Percentiles rank a stretch among this genome's conserved stretches.
These are phyloP conservation scores for Onchidella celtica DNA, from an alignment of 2,888 invertebrate genomes.

Conservation along the genomic window DNA sequence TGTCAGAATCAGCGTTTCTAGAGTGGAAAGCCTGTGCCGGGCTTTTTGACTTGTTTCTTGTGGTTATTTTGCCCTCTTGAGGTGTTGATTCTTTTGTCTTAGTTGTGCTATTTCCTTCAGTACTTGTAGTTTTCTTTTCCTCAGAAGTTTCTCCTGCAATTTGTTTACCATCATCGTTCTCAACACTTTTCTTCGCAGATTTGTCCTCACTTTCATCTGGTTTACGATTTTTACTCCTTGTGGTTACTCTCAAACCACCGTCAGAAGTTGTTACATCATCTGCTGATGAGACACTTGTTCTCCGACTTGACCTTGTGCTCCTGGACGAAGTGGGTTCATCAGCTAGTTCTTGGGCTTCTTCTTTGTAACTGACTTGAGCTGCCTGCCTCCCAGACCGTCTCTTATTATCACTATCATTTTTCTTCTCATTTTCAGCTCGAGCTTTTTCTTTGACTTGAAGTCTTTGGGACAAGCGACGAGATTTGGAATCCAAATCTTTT, in stretches of 20 bases:
- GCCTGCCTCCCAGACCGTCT: not conserved
- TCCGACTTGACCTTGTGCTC: constrained; percentile 13
- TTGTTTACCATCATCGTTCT: not conserved
- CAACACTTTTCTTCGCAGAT: not conserved
- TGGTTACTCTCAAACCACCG: constrained; percentile 15
- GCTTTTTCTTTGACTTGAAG: constrained; percentile 37
- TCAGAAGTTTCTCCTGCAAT: not conserved
- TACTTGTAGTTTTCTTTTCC: not conserved
- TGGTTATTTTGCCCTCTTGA: constrained; percentile 3
- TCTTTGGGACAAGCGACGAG: constrained; percentile 28
- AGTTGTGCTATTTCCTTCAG: not conserved
- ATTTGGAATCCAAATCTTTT: not conserved
- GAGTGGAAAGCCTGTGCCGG: not conserved
- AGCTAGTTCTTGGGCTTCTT: constrained; percentile 19
- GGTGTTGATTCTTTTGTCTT: not conserved
- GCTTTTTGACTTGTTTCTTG: not conserved
- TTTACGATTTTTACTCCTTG: constrained; percentile 22
- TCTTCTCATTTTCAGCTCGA: constrained; percentile 4
- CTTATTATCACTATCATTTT: not conserved
- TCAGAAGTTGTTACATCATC: not conserved
- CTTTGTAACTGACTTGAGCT: constrained; percentile 21
- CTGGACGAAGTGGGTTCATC: not conserved
- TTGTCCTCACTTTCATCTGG: not conserved
- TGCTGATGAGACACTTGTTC: not conserved
- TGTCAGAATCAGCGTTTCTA: not conserved